Conservation (phyloP, 2,888 invertebrate species). For the Helicoverpa assulta region DNA sequence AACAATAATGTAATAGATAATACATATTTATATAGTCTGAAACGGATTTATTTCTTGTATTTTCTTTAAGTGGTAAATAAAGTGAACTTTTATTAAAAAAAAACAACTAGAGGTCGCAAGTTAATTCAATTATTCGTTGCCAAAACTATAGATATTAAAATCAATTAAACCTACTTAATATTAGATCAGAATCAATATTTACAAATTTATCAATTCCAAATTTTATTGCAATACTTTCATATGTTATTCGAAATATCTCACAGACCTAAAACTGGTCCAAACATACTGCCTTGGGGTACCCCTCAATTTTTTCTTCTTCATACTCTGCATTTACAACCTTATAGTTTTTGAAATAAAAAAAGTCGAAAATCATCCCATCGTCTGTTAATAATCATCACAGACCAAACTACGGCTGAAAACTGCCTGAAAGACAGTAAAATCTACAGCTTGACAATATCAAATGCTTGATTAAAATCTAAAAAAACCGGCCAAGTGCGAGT, state of each 20-base stretch:
- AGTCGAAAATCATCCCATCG: not conserved
- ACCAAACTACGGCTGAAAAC: not conserved
- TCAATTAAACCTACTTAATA: conserved; percentile 1
- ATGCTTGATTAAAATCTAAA: conserved; percentile 2
- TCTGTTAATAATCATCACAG: not conserved
- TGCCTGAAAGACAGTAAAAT: conserved; percentile 1
- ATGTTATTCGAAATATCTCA: conserved; percentile 24
- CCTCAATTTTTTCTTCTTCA: conserved; percentile 12
- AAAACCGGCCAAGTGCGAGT: too few species aligned
- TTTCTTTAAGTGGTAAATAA: not conserved
- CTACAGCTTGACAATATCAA: conserved; percentile 20
- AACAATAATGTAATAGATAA: too few species aligned
- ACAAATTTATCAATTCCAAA: conserved; percentile 7
- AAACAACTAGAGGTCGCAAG: not conserved
- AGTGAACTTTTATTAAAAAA: not conserved
- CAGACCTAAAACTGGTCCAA: conserved; percentile 37
- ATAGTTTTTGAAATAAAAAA: not conserved
- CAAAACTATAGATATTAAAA: not conserved
- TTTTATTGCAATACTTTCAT: conserved; percentile 18
- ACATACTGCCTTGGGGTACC: conserved; percentile 22
- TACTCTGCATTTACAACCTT: not conserved
- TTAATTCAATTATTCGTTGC: not conserved
- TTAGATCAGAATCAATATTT: not conserved
- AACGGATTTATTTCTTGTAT: not conserved
- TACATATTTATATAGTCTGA: too few species aligned